Evolutionary conservation across 2,888 invertebrate genomes (phyloP), one percentile per base, ranked within the genome.

Genomic region (Autographa pulchrina): DNA sequence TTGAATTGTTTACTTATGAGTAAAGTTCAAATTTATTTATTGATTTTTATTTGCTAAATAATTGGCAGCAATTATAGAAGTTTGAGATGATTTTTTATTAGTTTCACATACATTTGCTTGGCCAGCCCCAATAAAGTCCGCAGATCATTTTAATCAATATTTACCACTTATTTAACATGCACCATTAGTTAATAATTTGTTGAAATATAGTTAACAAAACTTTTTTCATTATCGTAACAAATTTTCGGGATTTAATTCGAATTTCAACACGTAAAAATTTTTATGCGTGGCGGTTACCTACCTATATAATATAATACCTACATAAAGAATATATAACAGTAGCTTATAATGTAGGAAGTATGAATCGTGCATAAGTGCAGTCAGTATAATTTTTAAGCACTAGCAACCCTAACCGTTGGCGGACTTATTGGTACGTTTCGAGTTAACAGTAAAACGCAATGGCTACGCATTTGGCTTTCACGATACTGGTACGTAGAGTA

Each of bases 401-500:
- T 78, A 59, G 85, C 69, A 83, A 83, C 81, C 70, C 77, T 20
- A 35, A 8, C 11, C 6, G 54, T 20, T 77, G 68, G 71, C 70
- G 73, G 74, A 78, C 84, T 86, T 88, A 87, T 87, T 86, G 86
- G 87, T 87, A 85, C 76, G 80, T 81, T 85, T 84, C 80, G 74
- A 78, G 80, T 78, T 81, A 78, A 84, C 84, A 79, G 86, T 85
- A 80, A 84, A 86, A 88, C 87, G 84, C 82, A 87, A 93, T 92
- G 92, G 90, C 86, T 79, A 83, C 81, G 80, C 86, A 86, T 85
- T 86, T 88, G 80, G 81, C 87, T 79, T 80, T 90, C 78, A 72
- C 84, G 75, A 83, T 87, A 85, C 75, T 91, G 90, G 91, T 92
- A 86, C 72, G 91, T 91, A 85, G 68, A 20, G 8, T 31, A 74